phyloP scores from a whole-genome alignment of 2,888 invertebrate species.

The Harpalus rufipes region DNA sequence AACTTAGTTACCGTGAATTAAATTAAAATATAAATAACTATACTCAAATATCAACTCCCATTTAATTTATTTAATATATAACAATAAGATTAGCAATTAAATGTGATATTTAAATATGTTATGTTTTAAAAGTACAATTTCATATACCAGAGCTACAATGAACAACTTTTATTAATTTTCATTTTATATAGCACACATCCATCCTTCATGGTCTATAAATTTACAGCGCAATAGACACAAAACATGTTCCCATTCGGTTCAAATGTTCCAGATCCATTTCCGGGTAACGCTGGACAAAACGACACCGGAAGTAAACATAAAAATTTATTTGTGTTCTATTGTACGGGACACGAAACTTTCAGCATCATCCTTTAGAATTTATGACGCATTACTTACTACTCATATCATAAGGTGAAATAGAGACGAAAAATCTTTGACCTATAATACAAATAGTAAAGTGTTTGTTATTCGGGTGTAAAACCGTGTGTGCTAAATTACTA shows the following conservation, averaged over 20 bases:
- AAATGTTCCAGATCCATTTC: constrained; percentile 33
- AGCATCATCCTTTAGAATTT: neutral
- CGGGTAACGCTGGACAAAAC: constrained; percentile 23
- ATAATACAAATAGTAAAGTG: too few species aligned
- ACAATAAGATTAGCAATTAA: too few species aligned
- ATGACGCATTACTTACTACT: constrained; percentile 9
- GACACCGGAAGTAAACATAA: constrained; percentile 33
- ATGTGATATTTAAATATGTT: too few species aligned
- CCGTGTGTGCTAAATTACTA: too few species aligned
- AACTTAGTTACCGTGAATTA: too few species aligned
- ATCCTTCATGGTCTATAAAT: constrained; percentile 13
- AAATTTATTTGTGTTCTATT: constrained; percentile 30
- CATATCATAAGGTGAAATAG: neutral
- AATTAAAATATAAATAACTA: too few species aligned
- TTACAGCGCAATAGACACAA: neutral
- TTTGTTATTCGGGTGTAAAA: too few species aligned
- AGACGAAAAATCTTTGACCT: neutral
- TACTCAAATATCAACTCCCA: too few species aligned
- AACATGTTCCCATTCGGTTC: constrained; percentile 19
- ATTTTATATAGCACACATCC: neutral
- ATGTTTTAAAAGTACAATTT: too few species aligned
- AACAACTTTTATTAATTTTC: neutral
- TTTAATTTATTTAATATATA: too few species aligned
- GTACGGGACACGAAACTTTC: constrained; percentile 34
- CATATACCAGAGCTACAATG: too few species aligned